Base-by-base conservation (phyloP, 1,140 invertebrate species). In the Chlorops oryzae region DNA sequence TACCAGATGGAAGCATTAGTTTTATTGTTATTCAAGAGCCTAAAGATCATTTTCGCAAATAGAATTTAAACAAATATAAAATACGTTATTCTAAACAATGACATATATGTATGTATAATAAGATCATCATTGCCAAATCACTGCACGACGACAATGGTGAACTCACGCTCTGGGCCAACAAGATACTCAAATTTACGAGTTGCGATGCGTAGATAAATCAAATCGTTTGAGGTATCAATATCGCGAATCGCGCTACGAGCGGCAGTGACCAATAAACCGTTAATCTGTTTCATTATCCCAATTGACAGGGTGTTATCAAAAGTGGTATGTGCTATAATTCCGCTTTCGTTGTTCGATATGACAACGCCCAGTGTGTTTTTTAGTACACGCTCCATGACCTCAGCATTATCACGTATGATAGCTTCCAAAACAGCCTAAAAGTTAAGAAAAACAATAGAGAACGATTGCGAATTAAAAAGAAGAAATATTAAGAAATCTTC, bases 161-260 rank as follows among this genome's bases (percentile, higher is more conserved):
- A 71, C 2, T 60, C 45, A 2, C 65, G 57, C 40, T 71, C 68
- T 2, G 68, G 68, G 0, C 63, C 68, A 15, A 71, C 50, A 3
- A 71, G 47, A 41, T 61, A 66, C 42, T 71, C 68, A 28, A 55
- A 59, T 50, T 71, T 71, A 48, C 64, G 59, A 12, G 68, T 65
- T 18, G 28, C 57, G 15, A 68, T 47, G 12, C 65, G 59, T 18
- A 68, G 28, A 44, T 57, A 68, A 21, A 24, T 58, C 2, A 68
- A 42, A 7, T 58, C 55, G 17, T 69, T 65, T 7, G 45, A 47
- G 13, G 65, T 54, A 49, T 71, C 65, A 9, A 71, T 13, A 43
- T 71, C 68, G 3, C 68, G 60, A 9, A 71, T 35, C 0, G 45
- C 42, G 38, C 63, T 71, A 27, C 65, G 59, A 9, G 66, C 59